These are phyloP conservation scores for Corvus cornix DNA, from an alignment of 2,113 vertebrate genomes.

Conservation along the genomic window DNA sequence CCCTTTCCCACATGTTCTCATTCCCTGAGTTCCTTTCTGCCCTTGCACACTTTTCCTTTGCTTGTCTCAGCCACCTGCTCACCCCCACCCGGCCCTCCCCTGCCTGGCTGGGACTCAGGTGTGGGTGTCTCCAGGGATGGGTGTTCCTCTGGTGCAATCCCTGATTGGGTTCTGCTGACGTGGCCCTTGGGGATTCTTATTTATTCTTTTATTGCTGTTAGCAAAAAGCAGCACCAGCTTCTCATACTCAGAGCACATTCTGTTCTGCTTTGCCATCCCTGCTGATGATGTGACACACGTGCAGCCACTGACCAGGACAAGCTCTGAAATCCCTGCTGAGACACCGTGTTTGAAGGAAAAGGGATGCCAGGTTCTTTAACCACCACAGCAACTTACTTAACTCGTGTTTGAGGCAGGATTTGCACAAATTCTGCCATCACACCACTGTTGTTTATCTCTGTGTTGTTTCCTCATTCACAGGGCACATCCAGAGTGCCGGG, in stretches of 20 bases:
- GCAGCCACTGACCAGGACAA: neutral
- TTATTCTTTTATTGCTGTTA: neutral
- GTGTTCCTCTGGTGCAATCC: neutral
- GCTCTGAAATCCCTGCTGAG: neutral
- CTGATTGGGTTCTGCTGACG: neutral
- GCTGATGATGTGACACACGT: neutral
- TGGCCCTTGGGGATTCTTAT: neutral
- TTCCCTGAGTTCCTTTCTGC: neutral
- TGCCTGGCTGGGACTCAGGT: neutral
- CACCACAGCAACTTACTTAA: neutral
- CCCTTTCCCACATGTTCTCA: neutral
- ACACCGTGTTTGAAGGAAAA: neutral
- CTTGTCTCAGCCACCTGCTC: neutral
- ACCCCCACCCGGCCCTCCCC: neutral
- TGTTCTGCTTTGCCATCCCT: neutral
- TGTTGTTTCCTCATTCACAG: constrained; percentile 33
- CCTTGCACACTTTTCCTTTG: neutral
- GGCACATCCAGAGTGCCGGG: neutral
- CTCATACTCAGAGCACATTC: rapidly evolving
- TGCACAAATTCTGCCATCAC: neutral
- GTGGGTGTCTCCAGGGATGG: neutral
- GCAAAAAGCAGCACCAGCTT: neutral
- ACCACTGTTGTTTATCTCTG: neutral
- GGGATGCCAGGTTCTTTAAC: neutral
- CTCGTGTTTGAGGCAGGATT: rapidly evolving